Base-by-base conservation (phyloP, 2,797 vertebrate species). In the Triplophysa bombifrons region DNA sequence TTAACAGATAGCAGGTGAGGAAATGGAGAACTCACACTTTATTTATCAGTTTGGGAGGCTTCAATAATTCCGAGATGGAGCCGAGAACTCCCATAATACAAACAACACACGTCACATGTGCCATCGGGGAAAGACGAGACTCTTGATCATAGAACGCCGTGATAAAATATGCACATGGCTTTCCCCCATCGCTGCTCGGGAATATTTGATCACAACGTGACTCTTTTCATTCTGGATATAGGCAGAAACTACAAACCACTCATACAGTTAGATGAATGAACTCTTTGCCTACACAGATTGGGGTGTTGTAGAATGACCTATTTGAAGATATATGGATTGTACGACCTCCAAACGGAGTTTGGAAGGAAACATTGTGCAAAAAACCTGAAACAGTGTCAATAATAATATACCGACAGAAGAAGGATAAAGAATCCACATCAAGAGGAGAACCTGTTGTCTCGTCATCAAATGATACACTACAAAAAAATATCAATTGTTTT, bases 1-100 rank as follows among this genome's bases (percentile, higher is more conserved):
- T 48, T 41, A 68, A 68, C 65, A 76, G 53, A 76, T 60, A 68
- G 65, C 74, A 69, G 65, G 41, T 50, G 65, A 50, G 64, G 65
- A 76, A 76, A 68, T 50, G 74, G 13, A 60, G 65, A 58, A 48
- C 17, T 51, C 11, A 12, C 25, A 17, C 53, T 67, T 66, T 41
- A 67, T 53, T 60, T 76, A 68, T 76, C 38, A 69, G 48, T 68
- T 60, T 76, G 6, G 53, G 13, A 60, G 74, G 56, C 25, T 68
- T 69, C 53, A 20, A 55, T 27, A 76, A 60, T 56, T 30, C 41
- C 0, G 17, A 68, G 34, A 56, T 2, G 12, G 16, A 76, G 20
- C 34, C 25, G 41, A 76, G 8, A 58, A 58, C 53, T 68, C 19
- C 25, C 22, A 34, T 46, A 76, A 58, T 67, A 58, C 22, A 68